Conservation (phyloP, 2,888 invertebrate species). For the Apotomis turbidana region DNA sequence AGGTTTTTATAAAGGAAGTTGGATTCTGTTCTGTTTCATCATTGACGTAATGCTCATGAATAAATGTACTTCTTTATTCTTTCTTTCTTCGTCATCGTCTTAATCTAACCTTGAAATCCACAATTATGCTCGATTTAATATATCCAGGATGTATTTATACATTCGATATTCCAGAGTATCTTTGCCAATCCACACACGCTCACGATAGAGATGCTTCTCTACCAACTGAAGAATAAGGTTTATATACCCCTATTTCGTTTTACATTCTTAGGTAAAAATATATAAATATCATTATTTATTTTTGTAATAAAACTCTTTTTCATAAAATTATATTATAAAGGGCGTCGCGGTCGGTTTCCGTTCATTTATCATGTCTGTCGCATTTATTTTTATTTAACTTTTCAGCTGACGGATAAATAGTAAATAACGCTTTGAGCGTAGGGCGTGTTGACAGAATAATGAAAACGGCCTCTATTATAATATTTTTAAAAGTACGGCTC, state of each 20-base stretch:
- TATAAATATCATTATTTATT: neutral
- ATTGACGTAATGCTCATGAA: neutral
- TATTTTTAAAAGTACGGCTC: slow-evolving; percentile 22
- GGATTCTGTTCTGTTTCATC: neutral
- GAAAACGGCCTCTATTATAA: slow-evolving; percentile 13
- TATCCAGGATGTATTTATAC: too few species aligned
- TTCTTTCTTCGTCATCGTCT: too few species aligned
- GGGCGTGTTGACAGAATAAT: slow-evolving; percentile 34
- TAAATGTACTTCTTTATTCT: too few species aligned
- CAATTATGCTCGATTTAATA: too few species aligned
- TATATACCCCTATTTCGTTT: too few species aligned
- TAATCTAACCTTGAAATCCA: too few species aligned
- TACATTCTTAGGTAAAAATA: neutral
- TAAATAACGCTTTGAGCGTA: slow-evolving; percentile 33
- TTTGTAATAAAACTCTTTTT: slow-evolving; percentile 1
- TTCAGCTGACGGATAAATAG: slow-evolving; percentile 37
- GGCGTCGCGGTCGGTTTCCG: slow-evolving; percentile 42
- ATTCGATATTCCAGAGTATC: too few species aligned
- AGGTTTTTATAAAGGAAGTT: slow-evolving; percentile 9
- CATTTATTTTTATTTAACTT: slow-evolving; percentile 44
- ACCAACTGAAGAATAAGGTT: too few species aligned
- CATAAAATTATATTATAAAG: slow-evolving; percentile 28
- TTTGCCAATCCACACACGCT: too few species aligned
- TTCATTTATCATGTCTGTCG: slow-evolving; percentile 51
- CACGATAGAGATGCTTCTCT: too few species aligned